A percentile compares a stretch with the other conserved stretches of the same genome.
Conservation (phyloP, 2,888 invertebrate genomes). For the Entomobrya proxima region DNA sequence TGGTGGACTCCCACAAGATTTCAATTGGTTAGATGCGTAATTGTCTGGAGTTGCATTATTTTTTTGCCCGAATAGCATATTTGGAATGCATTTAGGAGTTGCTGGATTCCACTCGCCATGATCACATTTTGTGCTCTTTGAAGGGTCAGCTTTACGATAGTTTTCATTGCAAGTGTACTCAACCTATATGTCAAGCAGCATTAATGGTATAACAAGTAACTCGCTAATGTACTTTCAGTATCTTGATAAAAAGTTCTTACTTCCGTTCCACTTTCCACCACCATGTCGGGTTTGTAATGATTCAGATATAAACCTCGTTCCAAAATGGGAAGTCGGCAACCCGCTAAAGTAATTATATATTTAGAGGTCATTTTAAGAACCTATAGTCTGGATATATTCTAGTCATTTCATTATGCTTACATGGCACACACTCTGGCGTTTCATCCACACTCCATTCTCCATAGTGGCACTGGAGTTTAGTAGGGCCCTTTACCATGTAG, state of each 20-base stretch:
- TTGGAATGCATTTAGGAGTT: slow-evolving; percentile 82
- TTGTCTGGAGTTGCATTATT: slow-evolving; percentile 50
- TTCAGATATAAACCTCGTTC: slow-evolving; percentile 85
- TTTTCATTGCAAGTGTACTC: slow-evolving; percentile 73
- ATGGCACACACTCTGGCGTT: slow-evolving; percentile 87
- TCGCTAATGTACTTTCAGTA: neutral
- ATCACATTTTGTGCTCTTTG: slow-evolving; percentile 80
- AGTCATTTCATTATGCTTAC: slow-evolving; percentile 77
- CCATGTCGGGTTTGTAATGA: slow-evolving; percentile 87
- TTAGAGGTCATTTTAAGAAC: no score
- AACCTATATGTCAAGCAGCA: no score
- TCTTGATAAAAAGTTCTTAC: slow-evolving; percentile 77
- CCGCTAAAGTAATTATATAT: slow-evolving; percentile 79
- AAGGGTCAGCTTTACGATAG: slow-evolving; percentile 68
- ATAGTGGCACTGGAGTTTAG: slow-evolving; percentile 86
- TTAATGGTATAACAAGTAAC: no score
- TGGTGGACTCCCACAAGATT: slow-evolving; percentile 83
- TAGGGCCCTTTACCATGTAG: slow-evolving; percentile 80
- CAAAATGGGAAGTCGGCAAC: slow-evolving; percentile 84
- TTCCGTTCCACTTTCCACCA: slow-evolving; percentile 88
- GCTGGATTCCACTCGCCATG: slow-evolving; percentile 89
- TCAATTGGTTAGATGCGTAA: neutral
- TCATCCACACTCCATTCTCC: slow-evolving; percentile 88
- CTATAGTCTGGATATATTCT: no score
- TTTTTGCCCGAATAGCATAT: slow-evolving; percentile 12